Evolutionary conservation across 2,888 invertebrate species (phyloP), one percentile per base, ranked within the genome.

Genomic region (Noctua janthe): DNA sequence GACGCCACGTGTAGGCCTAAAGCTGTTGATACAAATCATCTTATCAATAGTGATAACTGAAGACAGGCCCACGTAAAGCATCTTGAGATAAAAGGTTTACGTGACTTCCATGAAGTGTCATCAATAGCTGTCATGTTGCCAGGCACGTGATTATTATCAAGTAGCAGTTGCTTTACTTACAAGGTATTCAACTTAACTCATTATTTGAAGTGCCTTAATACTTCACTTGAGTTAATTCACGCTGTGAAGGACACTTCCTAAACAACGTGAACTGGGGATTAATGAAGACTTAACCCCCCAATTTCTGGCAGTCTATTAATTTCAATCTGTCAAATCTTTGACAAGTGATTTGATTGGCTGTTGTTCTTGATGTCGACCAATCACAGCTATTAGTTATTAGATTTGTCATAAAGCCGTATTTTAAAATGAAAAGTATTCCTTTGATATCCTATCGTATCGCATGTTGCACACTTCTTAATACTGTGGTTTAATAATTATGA

Each of bases 11-110:
- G 43, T 72, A 29, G 23, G n/a, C 49, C 43, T 64, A 20, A 64
- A 56, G 29, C 66, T 20, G 54, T 56, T 72, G 69, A 23, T 64
- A 29, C 74, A 5, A 54, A 23, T 17, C 84, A 81, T 71, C 67
- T 71, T 71, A 82, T 86, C 74, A 54, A 13, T 47, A 17, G 8
- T 39, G 69, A 83, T 66, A 62, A 54, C 5, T 17, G n/a, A 49
- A 62, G 49, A 70, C 43, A 35, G 49, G 13, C 17, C 23, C 23
- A 23, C 35, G 29, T 15, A 64, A n/a, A 71, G n/a, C 29, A 73
- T 56, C 43, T 81, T 77, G 77, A 78, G 59, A 76, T 76, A 73
- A 51, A 23, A 59, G 5, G 8, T 17, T 29, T 5, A 23, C 62
- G 72, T 75, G 72, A 47, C 17, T 70, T 49, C n/a, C 6, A 20